Evolutionary conservation across 2,113 vertebrate species (phyloP).

Genomic region (Sterrhoptilus dennistouni): DNA sequence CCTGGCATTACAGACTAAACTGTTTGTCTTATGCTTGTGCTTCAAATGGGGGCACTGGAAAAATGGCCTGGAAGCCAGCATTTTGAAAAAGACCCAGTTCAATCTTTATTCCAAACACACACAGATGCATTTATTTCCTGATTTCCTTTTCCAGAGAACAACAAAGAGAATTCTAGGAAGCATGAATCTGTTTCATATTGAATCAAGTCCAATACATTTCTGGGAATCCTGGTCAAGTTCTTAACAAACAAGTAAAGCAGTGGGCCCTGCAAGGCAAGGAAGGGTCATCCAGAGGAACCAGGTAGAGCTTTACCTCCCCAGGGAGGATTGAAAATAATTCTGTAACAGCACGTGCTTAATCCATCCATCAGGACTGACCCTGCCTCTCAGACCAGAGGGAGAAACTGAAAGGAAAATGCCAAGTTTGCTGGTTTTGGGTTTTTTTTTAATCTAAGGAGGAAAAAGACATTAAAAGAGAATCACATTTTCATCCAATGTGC

Average conservation of each 20-base stretch:
- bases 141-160: conserved; percentile 4
- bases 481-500: neutral
- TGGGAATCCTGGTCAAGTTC: neutral
- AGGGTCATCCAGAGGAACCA: conserved; percentile 11
- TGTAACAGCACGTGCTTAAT: neutral
- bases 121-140: conserved; percentile 35
- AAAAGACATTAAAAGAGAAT: neutral
- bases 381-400: neutral
- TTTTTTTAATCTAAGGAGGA: neutral
- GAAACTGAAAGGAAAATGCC: neutral
- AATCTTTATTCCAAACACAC: conserved; percentile 5
- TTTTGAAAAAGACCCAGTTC: neutral
- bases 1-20: neutral
- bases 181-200: conserved; percentile 12
- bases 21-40: neutral
- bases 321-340: neutral
- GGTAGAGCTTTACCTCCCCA: neutral
- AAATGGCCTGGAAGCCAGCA: neutral
- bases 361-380: neutral
- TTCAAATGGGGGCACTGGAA: neutral
- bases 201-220: conserved; percentile 27
- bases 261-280: neutral
- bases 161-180: conserved; percentile 56
- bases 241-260: neutral
- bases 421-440: neutral